Evolutionary conservation across 1,140 invertebrate species (phyloP), one percentile per base, ranked within the genome.

Genomic region (Lethocerus indicus): DNA sequence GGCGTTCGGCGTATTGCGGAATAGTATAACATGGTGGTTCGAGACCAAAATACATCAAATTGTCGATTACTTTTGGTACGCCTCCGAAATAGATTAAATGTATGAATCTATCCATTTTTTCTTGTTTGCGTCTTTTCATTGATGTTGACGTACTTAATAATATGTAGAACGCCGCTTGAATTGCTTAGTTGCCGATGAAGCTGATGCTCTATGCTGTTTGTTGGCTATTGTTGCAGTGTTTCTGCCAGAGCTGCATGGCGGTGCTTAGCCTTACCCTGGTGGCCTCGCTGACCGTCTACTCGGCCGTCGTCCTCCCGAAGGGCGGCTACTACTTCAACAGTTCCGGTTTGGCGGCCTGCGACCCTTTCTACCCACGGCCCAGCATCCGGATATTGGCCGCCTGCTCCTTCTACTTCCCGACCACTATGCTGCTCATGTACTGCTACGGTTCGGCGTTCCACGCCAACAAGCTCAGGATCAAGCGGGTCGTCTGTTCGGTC

Each of bases 361-460:
- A 87, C 58, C 83, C 84, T n/a, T 87, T 87, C 63, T 85, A 85
- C 60, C 75, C 71, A 62, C 64, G 77, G 68, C 70, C 80, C 64
- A 69, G 81, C 65, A 62, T 84, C 61, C 76, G 84, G 57, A 87
- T 87, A 54, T 67, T 87, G 52, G 76, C 82, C 28, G 85, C 83
- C 55, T 88, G 84, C 62, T 79, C 80, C 51, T 83, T 87, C 63
- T 88, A 87, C 63, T 87, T 87, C 58, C 83, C 84, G 16, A 87
- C 83, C 16, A 87, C 84, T 21, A 88, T 88, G 84, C 79, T 84
- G 35, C 69, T 88, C 55, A 87, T 87, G 83, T 88, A 88, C 63
- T 87, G 83, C 63, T 87, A 88, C 61, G 84, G 83, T 16, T 86
- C 83, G 13, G 84, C 83, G 27, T 87, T 88, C 62, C 83, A 87